These are phyloP conservation scores for Tiliacea citrago DNA, from an alignment of 2,888 invertebrate species.

Conservation along the genomic window DNA sequence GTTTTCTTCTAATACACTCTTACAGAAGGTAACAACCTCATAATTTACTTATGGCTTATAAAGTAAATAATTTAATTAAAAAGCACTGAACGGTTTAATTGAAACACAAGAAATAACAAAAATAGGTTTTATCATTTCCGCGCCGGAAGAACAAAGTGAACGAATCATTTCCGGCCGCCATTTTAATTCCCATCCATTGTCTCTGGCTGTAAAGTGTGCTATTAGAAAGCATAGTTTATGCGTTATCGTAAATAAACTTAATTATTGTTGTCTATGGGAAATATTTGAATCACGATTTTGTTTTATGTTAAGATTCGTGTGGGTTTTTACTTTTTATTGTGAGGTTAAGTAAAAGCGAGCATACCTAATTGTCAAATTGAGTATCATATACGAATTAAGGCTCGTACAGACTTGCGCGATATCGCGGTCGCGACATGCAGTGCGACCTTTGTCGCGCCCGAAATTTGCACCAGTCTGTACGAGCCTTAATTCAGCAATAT, in stretches of 20 bases:
- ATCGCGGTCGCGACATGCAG: too few species aligned
- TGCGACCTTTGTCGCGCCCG: too few species aligned
- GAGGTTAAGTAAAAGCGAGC: slow-evolving; percentile 9
- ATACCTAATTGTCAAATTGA: not conserved
- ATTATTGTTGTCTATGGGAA: slow-evolving; percentile 61
- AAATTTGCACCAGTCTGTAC: too few species aligned
- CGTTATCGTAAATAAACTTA: slow-evolving; percentile 58
- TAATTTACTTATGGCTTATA: slow-evolving; percentile 26
- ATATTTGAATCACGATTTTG: slow-evolving; percentile 44
- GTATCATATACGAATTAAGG: too few species aligned
- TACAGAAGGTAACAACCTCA: not conserved
- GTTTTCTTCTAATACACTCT: not conserved
- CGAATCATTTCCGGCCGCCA: slow-evolving; percentile 70
- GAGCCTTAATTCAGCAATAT: too few species aligned
- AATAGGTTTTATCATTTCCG: slow-evolving; percentile 61
- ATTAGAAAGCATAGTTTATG: slow-evolving; percentile 71
- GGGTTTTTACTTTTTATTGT: slow-evolving; percentile 17
- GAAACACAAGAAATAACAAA: slow-evolving; percentile 53
- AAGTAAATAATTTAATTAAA: slow-evolving; percentile 58
- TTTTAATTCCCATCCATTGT: slow-evolving; percentile 78
- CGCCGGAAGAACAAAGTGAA: slow-evolving; percentile 60
- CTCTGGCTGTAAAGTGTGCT: slow-evolving; percentile 64
- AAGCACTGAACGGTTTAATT: slow-evolving; percentile 64
- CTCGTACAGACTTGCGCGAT: too few species aligned
- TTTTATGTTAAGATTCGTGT: slow-evolving; percentile 15